phyloP scores from a whole-genome alignment of 2,888 invertebrate species.

The Drosophila peninsularis region DNA sequence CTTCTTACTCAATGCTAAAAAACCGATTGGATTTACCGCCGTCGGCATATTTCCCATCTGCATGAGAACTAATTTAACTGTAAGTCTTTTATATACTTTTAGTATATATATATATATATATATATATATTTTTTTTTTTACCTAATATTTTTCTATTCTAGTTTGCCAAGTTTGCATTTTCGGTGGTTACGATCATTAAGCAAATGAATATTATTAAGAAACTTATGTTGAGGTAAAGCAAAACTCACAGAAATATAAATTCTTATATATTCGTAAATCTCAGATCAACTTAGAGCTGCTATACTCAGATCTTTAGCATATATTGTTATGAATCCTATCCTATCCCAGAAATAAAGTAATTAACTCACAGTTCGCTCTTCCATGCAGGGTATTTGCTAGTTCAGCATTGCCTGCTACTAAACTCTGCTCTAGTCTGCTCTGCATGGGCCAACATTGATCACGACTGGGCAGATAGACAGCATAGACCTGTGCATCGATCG shows the following conservation, averaged over 20 bases:
- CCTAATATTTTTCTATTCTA: slow-evolving; percentile 3
- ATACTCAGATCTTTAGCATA: too few relatives aligned
- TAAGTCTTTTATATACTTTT: slow-evolving; percentile 19
- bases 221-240: neutral
- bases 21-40: slow-evolving; percentile 41
- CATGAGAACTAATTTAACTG: slow-evolving; percentile 41
- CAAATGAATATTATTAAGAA: slow-evolving; percentile 48
- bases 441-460: slow-evolving; percentile 72
- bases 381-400: slow-evolving; percentile 13
- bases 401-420: neutral
- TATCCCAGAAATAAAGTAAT: slow-evolving; percentile 3
- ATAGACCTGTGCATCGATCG: slow-evolving; percentile 38
- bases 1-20: slow-evolving; percentile 38
- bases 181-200: slow-evolving; percentile 51
- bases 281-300: too few relatives aligned
- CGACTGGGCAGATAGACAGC: slow-evolving; percentile 72
- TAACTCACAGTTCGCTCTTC: too few relatives aligned
- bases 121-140: neutral
- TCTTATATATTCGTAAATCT: too few relatives aligned
- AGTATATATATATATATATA: neutral
- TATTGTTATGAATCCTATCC: too few relatives aligned
- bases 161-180: slow-evolving; percentile 58
- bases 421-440: slow-evolving; percentile 38
- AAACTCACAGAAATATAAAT: neutral
- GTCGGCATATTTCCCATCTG: slow-evolving; percentile 40